Evolutionary conservation across 2,797 vertebrate genomes (phyloP).

Genomic region (Spinus pinus): DNA sequence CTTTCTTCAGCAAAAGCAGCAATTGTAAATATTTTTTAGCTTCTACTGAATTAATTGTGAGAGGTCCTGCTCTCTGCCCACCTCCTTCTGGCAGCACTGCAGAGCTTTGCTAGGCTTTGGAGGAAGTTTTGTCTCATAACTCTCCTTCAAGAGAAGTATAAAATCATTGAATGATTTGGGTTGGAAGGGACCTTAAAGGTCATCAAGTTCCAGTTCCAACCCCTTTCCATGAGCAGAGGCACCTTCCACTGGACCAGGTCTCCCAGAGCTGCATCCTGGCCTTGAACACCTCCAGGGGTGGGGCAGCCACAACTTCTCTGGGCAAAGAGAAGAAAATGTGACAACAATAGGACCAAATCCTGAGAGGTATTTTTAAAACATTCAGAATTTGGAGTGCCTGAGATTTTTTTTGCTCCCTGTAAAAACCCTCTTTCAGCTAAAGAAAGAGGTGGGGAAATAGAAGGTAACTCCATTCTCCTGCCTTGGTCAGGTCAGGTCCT

Average conservation of each 20-base stretch:
- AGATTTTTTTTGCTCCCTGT: neutral
- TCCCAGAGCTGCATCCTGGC: neutral
- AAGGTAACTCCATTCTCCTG: neutral
- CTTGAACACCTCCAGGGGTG: neutral
- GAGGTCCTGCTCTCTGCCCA: neutral
- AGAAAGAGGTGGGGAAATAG: neutral
- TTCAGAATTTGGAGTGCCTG: neutral
- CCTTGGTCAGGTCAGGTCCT: neutral
- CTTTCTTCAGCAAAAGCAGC: neutral
- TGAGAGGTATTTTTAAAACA: neutral
- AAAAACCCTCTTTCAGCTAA: neutral
- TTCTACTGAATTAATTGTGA: neutral
- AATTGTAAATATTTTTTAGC: neutral
- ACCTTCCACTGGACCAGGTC: neutral
- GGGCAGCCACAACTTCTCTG: neutral
- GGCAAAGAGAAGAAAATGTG: neutral
- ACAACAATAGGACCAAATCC: neutral
- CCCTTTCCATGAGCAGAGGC: neutral
- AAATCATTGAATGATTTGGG: neutral
- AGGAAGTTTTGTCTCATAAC: neutral
- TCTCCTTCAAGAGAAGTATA: neutral
- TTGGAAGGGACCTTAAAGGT: neutral
- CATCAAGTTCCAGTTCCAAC: neutral
- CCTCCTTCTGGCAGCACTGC: neutral
- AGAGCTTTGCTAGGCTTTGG: neutral